Percentiles rank a stretch among this genome's conserved stretches.
Conservation (phyloP, 2,888 invertebrate species). For the Orthosia incerta region DNA sequence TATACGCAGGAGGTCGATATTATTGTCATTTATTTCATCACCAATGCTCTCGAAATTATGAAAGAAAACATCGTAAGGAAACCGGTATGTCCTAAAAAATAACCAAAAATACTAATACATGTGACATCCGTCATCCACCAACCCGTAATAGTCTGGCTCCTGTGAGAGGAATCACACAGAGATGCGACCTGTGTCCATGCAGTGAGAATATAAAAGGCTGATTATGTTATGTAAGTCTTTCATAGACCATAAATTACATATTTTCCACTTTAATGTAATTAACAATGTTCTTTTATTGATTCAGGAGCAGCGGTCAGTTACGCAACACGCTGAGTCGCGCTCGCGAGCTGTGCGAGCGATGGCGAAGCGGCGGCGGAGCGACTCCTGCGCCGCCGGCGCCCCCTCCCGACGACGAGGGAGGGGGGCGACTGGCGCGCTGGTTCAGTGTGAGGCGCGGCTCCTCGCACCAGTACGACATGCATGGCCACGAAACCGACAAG, state of each 20-base stretch:
- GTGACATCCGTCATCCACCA: background rate
- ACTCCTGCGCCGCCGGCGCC: constrained; percentile 84
- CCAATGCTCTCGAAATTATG: background rate
- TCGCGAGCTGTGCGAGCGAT: constrained; percentile 95
- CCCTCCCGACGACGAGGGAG: constrained; percentile 91
- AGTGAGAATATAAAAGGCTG: background rate
- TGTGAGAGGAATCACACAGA: background rate
- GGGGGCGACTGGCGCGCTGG: constrained; percentile 96
- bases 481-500: constrained; percentile 89
- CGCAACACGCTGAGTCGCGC: constrained; percentile 95
- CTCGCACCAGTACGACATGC: constrained; percentile 95
- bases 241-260: background rate
- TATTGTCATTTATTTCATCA: background rate
- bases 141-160: background rate
- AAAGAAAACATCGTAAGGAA: background rate
- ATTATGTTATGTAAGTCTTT: background rate
- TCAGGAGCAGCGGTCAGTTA: constrained; percentile 94
- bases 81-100: background rate
- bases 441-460: constrained; percentile 96
- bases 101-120: background rate
- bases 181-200: background rate
- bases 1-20: too few species aligned
- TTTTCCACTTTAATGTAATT: background rate
- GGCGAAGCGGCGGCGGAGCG: constrained; percentile 90
- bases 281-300: constrained; percentile 26